Evolutionary conservation across 1,140 invertebrate genomes (phyloP).

Genomic region (Leptinotarsa undecemlineata): DNA sequence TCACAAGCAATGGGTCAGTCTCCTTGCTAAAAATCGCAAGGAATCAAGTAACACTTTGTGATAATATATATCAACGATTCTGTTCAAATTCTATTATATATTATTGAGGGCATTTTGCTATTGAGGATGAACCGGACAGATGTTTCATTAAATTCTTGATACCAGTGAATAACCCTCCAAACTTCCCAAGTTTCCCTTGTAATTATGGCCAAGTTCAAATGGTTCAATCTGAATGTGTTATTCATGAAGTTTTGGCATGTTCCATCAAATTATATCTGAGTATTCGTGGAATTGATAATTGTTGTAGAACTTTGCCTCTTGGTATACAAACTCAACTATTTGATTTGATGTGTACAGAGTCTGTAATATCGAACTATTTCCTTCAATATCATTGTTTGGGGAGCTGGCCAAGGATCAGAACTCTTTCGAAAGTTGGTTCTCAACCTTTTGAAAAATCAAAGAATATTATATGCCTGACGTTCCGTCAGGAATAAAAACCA

Average conservation of each 20-base stretch:
- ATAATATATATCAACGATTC: too few relatives aligned
- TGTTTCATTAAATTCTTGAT: not conserved
- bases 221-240: not conserved
- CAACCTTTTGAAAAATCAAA: too few relatives aligned
- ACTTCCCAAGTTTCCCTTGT: not conserved
- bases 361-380: too few relatives aligned
- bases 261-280: not conserved
- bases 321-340: not conserved
- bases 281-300: slow-evolving; percentile 1
- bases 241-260: not conserved
- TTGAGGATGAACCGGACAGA: not conserved
- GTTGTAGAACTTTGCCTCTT: not conserved
- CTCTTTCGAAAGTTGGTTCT: too few relatives aligned
- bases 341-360: not conserved
- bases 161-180: not conserved
- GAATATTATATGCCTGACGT: too few relatives aligned
- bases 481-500: too few relatives aligned
- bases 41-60: too few relatives aligned
- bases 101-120: not conserved
- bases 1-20: too few relatives aligned
- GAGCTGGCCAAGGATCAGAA: too few relatives aligned
- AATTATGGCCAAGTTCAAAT: not conserved
- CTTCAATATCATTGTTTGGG: too few relatives aligned
- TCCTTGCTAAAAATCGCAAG: too few relatives aligned
- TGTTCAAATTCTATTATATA: not conserved